These are phyloP conservation scores for Rhabdomys pumilio DNA, from an alignment of 2,797 vertebrate genomes.

Conservation along the genomic window DNA sequence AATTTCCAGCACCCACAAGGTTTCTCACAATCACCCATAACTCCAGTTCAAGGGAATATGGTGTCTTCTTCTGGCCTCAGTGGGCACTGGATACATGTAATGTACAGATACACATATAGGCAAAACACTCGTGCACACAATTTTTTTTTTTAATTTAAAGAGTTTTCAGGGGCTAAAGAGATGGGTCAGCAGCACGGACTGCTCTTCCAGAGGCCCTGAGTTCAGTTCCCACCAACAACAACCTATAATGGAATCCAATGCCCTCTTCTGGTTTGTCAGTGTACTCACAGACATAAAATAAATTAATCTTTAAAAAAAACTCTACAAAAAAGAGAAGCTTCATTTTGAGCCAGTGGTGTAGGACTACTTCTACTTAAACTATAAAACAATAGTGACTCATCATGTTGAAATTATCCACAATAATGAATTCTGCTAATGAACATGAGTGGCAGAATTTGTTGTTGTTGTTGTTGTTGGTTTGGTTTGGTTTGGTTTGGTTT, in stretches of 20 bases:
- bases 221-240: neutral
- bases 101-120: neutral
- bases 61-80: neutral
- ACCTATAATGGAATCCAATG: neutral
- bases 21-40: neutral
- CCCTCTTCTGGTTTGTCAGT: neutral
- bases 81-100: neutral
- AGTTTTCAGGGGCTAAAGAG: neutral
- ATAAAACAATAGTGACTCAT: neutral
- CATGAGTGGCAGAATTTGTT: neutral
- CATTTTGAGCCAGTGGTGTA: neutral
- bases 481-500: neutral
- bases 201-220: neutral
- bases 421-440: neutral
- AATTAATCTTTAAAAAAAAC: too few species aligned
- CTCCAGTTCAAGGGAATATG: neutral
- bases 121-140: neutral
- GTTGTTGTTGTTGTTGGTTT: neutral
- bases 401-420: slow-evolving; percentile 28
- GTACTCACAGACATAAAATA: neutral
- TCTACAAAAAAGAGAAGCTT: neutral
- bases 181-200: neutral
- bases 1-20: neutral
- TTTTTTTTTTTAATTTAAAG: neutral
- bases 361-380: slow-evolving; percentile 2